Conservation (phyloP, 2,797 vertebrate species). For the Pseudochirops corinnae region DNA sequence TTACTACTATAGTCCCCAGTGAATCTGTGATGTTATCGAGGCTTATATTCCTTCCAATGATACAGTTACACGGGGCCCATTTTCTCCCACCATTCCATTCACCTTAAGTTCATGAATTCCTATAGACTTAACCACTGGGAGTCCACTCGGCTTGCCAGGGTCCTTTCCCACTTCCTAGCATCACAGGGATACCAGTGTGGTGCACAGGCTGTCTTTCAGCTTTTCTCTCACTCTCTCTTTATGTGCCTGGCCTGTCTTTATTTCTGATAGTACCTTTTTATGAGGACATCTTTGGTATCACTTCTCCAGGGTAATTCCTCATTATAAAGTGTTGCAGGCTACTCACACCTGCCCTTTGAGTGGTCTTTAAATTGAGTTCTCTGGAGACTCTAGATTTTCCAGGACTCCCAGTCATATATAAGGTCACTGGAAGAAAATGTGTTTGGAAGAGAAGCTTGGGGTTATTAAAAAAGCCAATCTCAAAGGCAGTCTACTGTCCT, state of each 20-base stretch:
- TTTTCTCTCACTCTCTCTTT: not conserved
- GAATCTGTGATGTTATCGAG: not conserved
- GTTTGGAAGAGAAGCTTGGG: not conserved
- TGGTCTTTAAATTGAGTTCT: not conserved
- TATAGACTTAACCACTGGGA: not conserved
- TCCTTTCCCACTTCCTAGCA: not conserved
- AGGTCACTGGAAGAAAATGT: not conserved
- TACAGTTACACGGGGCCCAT: not conserved
- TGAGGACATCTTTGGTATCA: not conserved
- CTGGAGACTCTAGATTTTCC: not conserved
- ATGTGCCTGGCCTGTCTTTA: not conserved
- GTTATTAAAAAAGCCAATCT: not conserved
- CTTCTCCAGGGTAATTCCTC: not conserved
- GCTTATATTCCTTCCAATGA: not conserved
- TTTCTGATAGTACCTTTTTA: not conserved
- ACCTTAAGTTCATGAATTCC: not conserved
- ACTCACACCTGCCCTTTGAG: not conserved
- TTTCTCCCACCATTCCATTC: not conserved
- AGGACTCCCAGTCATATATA: not conserved
- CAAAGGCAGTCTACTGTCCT: not conserved
- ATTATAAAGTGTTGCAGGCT: not conserved
- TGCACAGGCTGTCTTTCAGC: not conserved
- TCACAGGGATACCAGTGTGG: not conserved
- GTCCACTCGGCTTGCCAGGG: not conserved
- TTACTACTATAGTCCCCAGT: not conserved